These are phyloP conservation scores for Hyposoter dolosus DNA, from an alignment of 2,888 invertebrate genomes.

Conservation along the genomic window DNA sequence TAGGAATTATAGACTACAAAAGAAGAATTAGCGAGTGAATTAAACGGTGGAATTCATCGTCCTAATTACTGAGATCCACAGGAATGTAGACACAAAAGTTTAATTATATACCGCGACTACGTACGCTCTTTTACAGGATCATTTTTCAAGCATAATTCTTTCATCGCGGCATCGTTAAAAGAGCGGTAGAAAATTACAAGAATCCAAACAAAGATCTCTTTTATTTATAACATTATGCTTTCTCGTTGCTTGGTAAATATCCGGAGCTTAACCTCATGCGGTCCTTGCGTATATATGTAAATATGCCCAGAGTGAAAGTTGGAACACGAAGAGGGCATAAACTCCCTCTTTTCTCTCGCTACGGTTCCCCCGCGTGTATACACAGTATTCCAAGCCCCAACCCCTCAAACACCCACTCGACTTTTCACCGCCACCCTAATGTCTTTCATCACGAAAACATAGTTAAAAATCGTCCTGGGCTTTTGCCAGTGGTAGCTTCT, in stretches of 20 bases:
- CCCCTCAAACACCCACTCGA: slow-evolving; percentile 48
- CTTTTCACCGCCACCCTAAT: slow-evolving; percentile 74
- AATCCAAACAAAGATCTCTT: slow-evolving; percentile 34
- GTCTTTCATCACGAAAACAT: slow-evolving; percentile 79
- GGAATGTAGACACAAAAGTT: background rate
- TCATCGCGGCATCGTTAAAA: background rate
- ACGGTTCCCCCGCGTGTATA: slow-evolving; percentile 26
- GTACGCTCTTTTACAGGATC: background rate
- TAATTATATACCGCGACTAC: background rate
- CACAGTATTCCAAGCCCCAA: slow-evolving; percentile 28
- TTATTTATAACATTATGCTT: slow-evolving; percentile 20
- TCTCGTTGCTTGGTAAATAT: slow-evolving; percentile 17
- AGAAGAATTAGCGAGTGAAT: background rate
- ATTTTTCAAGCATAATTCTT: background rate
- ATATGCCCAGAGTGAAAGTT: background rate
- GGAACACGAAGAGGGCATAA: slow-evolving; percentile 13
- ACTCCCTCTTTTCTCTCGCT: slow-evolving; percentile 7
- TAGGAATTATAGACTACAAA: background rate
- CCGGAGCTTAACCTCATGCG: slow-evolving; percentile 6
- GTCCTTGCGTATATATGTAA: background rate
- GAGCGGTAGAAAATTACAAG: background rate
- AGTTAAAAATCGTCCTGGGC: slow-evolving; percentile 76
- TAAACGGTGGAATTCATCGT: background rate
- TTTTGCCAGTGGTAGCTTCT: slow-evolving; percentile 60
- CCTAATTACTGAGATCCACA: background rate